Evolutionary conservation across 2,797 vertebrate genomes (phyloP), one percentile per base, ranked within the genome.

Genomic region (Borostomias antarcticus): DNA sequence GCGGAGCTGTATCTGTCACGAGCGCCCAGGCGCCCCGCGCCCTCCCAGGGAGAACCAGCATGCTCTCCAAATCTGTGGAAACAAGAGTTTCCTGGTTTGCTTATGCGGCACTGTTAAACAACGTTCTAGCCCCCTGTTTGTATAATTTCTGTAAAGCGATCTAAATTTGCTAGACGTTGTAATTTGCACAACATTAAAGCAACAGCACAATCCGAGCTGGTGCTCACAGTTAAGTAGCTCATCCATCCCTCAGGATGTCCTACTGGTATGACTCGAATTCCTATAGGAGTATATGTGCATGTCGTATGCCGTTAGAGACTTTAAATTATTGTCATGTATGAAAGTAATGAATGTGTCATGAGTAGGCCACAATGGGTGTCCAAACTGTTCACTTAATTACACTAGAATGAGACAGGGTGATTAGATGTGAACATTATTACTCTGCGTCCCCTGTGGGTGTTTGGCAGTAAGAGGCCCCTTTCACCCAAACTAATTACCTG

Each of bases 401-500:
- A n/a, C n/a, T n/a, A n/a, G n/a, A n/a, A n/a, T n/a, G n/a, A n/a
- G n/a, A n/a, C n/a, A n/a, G n/a, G n/a, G n/a, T 64, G 67, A 75
- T 62, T 45, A 56, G 32, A 62, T 19, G 54, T 40, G 58, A 32
- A 11, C 48, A 72, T 83, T 74, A 54, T 54, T 52, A 68, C 77
- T 82, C 62, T 62, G 66, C 69, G 68, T 69, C 74, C 35, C 50
- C 53, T 62, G 72, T 74, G 78, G 68, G 64, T 74, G 74, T 82
- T 75, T 84, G 78, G 80, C 68, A 29, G 52, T 9, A 37, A 43
- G 1, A 66, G 72, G 57, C 59, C 68, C 63, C 73, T 73, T 77
- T 66, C 57, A 73, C 68, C 70, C 61, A 50, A 51, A 47, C 53
- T 58, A 67, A 86, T 85, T 86, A 84, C 64, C 79, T 86, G 77